Conservation (phyloP, 2,888 invertebrate species). For the Andrena camellia region DNA sequence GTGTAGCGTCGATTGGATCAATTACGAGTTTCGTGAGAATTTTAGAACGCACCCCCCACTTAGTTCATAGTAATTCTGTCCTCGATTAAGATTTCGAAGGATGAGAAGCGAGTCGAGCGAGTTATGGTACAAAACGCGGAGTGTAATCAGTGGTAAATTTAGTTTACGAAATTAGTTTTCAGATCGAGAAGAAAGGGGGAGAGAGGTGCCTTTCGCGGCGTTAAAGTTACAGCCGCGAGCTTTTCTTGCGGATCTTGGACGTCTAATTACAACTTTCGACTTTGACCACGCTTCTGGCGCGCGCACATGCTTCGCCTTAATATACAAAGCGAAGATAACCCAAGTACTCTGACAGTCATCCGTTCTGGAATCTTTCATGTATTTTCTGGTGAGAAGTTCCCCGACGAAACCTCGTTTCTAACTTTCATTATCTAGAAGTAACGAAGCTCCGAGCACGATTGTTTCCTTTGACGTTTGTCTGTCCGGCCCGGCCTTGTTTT, state of each 20-base stretch:
- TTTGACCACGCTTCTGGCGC: neutral
- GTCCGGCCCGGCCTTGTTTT: neutral
- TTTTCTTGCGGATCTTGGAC: neutral
- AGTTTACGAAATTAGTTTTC: slow-evolving; percentile 8
- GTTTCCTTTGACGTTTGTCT: neutral
- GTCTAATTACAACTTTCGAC: slow-evolving; percentile 12
- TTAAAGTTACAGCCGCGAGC: neutral
- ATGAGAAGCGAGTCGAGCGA: neutral
- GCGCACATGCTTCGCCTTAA: neutral
- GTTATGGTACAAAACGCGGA: neutral
- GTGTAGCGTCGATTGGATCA: neutral
- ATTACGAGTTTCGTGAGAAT: neutral
- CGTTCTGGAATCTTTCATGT: neutral
- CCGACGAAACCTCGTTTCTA: neutral
- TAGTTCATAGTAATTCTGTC: too few relatives aligned
- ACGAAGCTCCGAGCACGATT: neutral
- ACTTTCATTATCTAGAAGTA: neutral
- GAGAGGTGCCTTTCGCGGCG: neutral
- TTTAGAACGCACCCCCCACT: neutral
- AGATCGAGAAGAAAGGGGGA: slow-evolving; percentile 1
- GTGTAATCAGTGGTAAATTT: slow-evolving; percentile 6
- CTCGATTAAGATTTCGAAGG: neutral
- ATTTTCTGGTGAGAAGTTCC: neutral
- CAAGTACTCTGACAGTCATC: neutral
- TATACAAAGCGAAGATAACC: neutral